Percentiles rank a stretch among this genome's conserved stretches.
phyloP scores from a whole-genome alignment of 2,888 invertebrate genomes.

The Epinotia brunnichana region DNA sequence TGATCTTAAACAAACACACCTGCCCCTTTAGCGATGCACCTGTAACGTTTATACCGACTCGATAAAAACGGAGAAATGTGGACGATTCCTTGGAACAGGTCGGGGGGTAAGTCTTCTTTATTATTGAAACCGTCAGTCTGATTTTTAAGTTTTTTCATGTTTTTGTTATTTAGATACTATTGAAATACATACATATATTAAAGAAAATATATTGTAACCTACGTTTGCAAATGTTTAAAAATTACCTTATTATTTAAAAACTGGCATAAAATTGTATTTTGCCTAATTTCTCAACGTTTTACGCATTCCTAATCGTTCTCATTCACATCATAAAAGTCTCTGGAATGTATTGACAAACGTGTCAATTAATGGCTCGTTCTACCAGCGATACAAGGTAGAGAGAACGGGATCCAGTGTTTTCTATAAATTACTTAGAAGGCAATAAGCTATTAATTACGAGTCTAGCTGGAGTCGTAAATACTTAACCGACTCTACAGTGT shows the following conservation, averaged over 20 bases:
- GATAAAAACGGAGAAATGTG: slow-evolving; percentile 32
- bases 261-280: neutral
- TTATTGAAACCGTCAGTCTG: neutral
- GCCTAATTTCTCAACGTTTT: neutral
- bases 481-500: slow-evolving; percentile 44
- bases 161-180: neutral
- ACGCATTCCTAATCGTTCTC: slow-evolving; percentile 13
- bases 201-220: too few species aligned
- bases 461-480: slow-evolving; percentile 40
- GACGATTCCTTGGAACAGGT: neutral
- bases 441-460: slow-evolving; percentile 31
- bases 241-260: neutral
- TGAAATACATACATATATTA: neutral
- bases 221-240: neutral
- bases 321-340: slow-evolving; percentile 9
- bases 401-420: slow-evolving; percentile 23
- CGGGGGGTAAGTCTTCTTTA: neutral
- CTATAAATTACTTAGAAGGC: slow-evolving; percentile 33
- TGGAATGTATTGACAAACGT: slow-evolving; percentile 30
- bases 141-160: neutral
- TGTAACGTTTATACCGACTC: slow-evolving; percentile 49
- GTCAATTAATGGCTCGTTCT: slow-evolving; percentile 23
- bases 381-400: slow-evolving; percentile 16
- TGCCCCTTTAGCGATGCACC: slow-evolving; percentile 60
- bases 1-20: slow-evolving; percentile 68